Base-by-base conservation (phyloP, 1,140 invertebrate species). In the Cyrtorhinus lividipennis region DNA sequence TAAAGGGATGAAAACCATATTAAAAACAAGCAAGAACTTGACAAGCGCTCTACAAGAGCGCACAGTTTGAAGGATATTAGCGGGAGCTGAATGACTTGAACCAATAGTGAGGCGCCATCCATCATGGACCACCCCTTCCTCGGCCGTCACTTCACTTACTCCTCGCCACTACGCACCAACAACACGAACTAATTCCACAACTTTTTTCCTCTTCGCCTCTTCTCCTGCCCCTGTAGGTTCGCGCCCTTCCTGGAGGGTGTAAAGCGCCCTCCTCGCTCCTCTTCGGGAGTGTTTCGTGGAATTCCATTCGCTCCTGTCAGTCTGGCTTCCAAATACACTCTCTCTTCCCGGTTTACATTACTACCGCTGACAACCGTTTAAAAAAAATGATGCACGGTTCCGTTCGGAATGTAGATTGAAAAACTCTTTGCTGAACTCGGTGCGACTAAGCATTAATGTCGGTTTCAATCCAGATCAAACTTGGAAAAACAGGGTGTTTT, bases 271-370 rank as follows among this genome's bases (percentile, higher is more conserved):
- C 12, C 48, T 5, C 10, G 48, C 48, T 22, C 20, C 48, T 20
- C 48, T 53, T 53, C 48, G 8, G 48, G 48, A 53, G 48, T 5
- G n/a, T 53, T 20, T 53, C 48, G 48, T 53, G 48, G 48, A 53
- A 53, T 53, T 53, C 48, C 48, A 53, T 53, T 53, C 48, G 12
- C 48, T 53, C 48, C 48, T 53, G 48, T 53, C 48, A 53, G 48
- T 53, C 48, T 20, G 18, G 20, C 48, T 53, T 22, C 12, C 48
- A 53, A 53, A 53, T 53, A 53, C 48, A 53, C 48, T 53, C 48
- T 5, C 48, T 53, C 48, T 53, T 20, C 18, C 8, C 18, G 48
- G 48, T 20, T 53, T 53, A 53, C 48, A 53, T 53, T 53, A 53
- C 48, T 10, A 53, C 48, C 48, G 48, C 48, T 53, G 48, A 53